Evolutionary conservation across 1,140 invertebrate genomes (phyloP).

Genomic region (Pentalonia nigronervosa): DNA sequence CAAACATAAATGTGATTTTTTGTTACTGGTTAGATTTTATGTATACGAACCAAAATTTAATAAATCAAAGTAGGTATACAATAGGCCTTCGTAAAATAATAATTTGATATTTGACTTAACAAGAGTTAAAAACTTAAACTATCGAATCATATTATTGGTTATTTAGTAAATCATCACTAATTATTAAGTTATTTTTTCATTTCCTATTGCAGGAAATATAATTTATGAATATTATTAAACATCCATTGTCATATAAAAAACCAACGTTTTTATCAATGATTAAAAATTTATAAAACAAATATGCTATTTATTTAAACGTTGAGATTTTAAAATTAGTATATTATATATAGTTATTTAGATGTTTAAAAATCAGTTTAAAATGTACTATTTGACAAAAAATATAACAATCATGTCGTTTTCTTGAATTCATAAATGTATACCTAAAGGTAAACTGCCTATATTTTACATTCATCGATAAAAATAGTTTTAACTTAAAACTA

Average conservation of each 20-base stretch:
- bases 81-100: neutral
- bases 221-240: no score
- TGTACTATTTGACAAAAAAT: neutral
- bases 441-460: neutral
- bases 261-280: no score
- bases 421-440: neutral
- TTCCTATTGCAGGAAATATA: no score
- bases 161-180: no score
- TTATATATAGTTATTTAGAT: no score
- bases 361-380: neutral
- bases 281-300: no score
- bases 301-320: no score
- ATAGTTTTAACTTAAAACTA: neutral
- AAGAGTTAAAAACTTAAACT: neutral
- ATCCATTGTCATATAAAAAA: no score
- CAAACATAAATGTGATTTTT: neutral
- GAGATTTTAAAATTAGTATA: no score
- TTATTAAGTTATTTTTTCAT: no score
- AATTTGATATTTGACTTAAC: neutral
- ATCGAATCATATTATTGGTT: neutral
- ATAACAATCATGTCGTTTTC: neutral
- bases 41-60: neutral
- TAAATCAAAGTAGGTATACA: neutral
- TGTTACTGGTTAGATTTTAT: neutral
- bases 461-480: no score